Conservation (phyloP, 1,140 invertebrate species). For the Pseudobourletiella spinata region DNA sequence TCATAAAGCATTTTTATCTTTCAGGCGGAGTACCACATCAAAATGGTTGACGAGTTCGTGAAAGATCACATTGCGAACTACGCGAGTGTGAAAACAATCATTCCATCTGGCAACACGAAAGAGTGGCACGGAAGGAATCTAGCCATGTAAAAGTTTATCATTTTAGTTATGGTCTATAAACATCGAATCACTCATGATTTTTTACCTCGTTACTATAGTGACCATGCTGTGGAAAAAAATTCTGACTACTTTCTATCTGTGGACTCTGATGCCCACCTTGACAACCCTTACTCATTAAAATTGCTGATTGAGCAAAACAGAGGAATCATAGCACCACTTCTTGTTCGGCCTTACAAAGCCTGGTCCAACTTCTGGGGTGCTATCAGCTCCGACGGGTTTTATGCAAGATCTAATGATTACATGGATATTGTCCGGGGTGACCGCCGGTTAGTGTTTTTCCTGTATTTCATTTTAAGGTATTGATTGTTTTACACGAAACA, state of each 20-base stretch:
- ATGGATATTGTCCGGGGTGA: conserved; percentile 84
- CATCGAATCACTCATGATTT: background rate
- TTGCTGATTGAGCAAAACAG: conserved; percentile 67
- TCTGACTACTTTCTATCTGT: conserved; percentile 78
- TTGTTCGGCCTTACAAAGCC: conserved; percentile 67
- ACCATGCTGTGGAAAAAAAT: conserved; percentile 60
- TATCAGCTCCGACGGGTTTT: conserved; percentile 77
- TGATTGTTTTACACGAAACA: background rate
- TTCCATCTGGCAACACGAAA: conserved; percentile 55
- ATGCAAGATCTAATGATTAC: conserved; percentile 89
- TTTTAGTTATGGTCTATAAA: background rate
- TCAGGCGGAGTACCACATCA: conserved; percentile 59
- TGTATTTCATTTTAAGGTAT: background rate
- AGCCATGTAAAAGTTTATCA: conserved; percentile 61
- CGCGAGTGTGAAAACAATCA: conserved; percentile 57
- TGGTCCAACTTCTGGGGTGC: conserved; percentile 99
- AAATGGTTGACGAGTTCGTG: conserved; percentile 55
- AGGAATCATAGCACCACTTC: conserved; percentile 72
- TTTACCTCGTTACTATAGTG: conserved; percentile 49
- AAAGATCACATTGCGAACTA: conserved; percentile 52
- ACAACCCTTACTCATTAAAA: conserved; percentile 63
- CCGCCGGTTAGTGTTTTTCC: conserved; percentile 59
- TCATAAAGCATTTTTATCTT: conserved; percentile 8
- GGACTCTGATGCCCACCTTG: conserved; percentile 76
- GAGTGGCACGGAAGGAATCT: conserved; percentile 70